phyloP scores from a whole-genome alignment of 2,113 vertebrate genomes.

The Coreoperca whiteheadi region DNA sequence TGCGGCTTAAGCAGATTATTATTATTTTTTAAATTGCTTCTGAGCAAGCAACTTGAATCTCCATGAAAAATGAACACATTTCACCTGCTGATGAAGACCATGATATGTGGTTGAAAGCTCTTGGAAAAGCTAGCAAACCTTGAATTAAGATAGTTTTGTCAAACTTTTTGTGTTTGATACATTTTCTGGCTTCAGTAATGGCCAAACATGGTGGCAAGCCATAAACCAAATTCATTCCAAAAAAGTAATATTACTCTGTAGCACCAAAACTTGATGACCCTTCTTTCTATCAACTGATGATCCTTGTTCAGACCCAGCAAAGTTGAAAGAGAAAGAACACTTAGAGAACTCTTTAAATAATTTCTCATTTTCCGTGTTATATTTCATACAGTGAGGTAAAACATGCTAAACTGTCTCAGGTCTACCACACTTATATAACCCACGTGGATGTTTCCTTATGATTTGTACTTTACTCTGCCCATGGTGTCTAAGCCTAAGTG shows the following conservation, averaged over 20 bases:
- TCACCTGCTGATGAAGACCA: not conserved
- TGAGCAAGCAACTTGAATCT: not conserved
- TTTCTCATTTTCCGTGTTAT: conserved; percentile 16
- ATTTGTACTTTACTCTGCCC: conserved; percentile 17
- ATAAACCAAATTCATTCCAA: not conserved
- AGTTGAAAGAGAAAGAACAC: not conserved
- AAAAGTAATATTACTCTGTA: not conserved
- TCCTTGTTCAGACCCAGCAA: not conserved
- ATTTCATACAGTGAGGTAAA: conserved; percentile 16
- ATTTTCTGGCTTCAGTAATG: not conserved
- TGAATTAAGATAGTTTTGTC: not conserved
- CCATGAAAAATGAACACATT: not conserved
- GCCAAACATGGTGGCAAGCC: not conserved
- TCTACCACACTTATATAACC: conserved; percentile 12
- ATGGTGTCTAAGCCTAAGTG: conserved; percentile 10
- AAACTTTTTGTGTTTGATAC: not conserved
- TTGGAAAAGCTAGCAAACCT: not conserved
- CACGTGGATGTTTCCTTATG: conserved; percentile 21
- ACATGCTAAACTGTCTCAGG: conserved; percentile 20
- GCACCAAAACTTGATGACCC: not conserved
- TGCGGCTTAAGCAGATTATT: not conserved
- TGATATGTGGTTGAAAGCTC: not conserved
- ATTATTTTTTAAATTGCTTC: not conserved
- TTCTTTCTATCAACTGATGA: not conserved
- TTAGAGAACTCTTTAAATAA: not conserved